Conservation (phyloP, 2,113 vertebrate genomes). For the Gallinago paraguaiae region DNA sequence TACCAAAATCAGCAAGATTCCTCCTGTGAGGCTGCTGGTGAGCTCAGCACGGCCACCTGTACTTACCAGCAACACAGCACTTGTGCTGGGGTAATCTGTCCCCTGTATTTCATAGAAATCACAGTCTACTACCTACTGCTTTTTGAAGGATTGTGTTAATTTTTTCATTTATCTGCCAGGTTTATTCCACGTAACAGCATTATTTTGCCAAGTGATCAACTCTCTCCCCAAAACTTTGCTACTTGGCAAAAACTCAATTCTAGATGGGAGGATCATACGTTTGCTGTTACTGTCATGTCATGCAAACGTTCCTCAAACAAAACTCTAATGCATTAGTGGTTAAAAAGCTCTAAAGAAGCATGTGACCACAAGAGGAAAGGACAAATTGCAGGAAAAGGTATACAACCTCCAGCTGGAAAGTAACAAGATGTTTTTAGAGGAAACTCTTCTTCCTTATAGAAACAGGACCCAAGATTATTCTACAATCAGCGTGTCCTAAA, state of each 20-base stretch:
- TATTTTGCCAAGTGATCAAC: not conserved
- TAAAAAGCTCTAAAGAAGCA: not conserved
- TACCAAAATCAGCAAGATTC: not conserved
- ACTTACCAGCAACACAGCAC: not conserved
- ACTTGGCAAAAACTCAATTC: not conserved
- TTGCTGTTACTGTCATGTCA: not conserved
- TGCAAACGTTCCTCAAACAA: conserved; percentile 21
- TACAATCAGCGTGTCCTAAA: not conserved
- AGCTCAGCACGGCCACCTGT: not conserved
- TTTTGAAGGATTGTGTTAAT: not conserved
- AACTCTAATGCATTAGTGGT: not conserved
- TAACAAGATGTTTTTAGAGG: conserved; percentile 15
- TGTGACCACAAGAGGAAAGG: not conserved
- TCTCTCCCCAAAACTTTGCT: not conserved
- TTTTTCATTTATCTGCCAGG: not conserved
- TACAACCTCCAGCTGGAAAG: not conserved
- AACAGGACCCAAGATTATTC: not conserved
- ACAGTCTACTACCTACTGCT: not conserved
- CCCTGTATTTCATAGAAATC: not conserved
- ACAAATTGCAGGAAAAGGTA: not conserved
- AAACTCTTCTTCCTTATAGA: conserved; percentile 48
- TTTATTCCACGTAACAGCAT: not conserved
- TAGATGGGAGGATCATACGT: not conserved
- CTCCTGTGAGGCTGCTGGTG: not conserved
- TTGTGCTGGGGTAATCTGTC: not conserved